Evolutionary conservation across 2,888 invertebrate species (phyloP).

Genomic region (Microctonus brassicae): DNA sequence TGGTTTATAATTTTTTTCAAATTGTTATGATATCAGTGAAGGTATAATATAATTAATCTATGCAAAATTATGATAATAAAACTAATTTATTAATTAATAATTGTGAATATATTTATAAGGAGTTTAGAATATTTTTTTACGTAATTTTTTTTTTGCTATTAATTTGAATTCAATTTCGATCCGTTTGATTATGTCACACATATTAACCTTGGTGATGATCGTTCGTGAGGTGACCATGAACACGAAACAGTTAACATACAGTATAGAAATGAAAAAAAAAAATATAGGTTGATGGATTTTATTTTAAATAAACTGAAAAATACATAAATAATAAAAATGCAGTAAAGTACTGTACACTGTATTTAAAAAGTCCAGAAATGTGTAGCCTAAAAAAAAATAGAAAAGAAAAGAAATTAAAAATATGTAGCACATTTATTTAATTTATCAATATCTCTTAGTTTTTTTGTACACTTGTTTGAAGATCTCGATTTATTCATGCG

Average conservation of each 20-base stretch:
- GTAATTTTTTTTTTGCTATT: not conserved
- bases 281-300: too few relatives aligned
- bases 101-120: too few relatives aligned
- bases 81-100: too few relatives aligned
- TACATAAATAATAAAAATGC: too few relatives aligned
- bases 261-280: too few relatives aligned
- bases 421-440: too few relatives aligned
- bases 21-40: too few relatives aligned
- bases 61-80: too few relatives aligned
- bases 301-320: too few relatives aligned
- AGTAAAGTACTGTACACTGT: not conserved
- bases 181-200: not conserved
- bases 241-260: not conserved
- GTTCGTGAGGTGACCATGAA: not conserved
- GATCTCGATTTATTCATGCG: slow-evolving; percentile 48
- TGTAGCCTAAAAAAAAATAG: not conserved
- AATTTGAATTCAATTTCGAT: not conserved
- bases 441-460: not conserved
- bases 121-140: too few relatives aligned
- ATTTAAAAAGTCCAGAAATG: not conserved
- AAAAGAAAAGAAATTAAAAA: not conserved
- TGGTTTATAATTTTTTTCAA: too few relatives aligned
- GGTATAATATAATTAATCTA: too few relatives aligned
- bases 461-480: slow-evolving; percentile 45
- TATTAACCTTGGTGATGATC: not conserved